A percentile compares a stretch with the other conserved stretches of the same genome.
Conservation (phyloP, 2,113 vertebrate species). For the Rhinoptilus africanus region DNA sequence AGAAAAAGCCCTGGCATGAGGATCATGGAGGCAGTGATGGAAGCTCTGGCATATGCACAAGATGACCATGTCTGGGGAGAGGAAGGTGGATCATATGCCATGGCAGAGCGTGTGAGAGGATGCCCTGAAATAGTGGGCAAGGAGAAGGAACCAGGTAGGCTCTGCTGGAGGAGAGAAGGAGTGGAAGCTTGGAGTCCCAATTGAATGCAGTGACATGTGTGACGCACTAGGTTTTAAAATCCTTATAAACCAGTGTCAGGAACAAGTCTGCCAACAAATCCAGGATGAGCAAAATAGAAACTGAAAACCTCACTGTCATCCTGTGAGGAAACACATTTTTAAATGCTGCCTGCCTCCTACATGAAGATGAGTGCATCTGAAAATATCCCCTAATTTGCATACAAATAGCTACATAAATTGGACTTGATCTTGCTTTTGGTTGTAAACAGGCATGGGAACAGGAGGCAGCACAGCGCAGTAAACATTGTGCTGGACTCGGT, state of each 20-base stretch:
- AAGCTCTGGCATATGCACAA: background rate
- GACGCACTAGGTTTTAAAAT: background rate
- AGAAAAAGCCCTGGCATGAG: background rate
- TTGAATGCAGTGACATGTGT: background rate
- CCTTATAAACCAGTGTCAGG: slow-evolving; percentile 19
- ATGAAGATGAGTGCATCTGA: slow-evolving; percentile 47
- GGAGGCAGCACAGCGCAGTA: background rate
- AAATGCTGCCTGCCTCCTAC: slow-evolving; percentile 57
- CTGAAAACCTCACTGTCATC: background rate
- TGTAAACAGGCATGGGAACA: slow-evolving; percentile 51
- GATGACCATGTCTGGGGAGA: background rate
- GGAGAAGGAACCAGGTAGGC: background rate
- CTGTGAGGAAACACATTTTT: slow-evolving; percentile 29
- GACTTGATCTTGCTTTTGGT: slow-evolving; percentile 54
- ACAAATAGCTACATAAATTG: slow-evolving; percentile 69
- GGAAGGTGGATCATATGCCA: background rate
- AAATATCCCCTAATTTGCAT: slow-evolving; percentile 69
- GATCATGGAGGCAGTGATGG: background rate
- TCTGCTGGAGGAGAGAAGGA: background rate
- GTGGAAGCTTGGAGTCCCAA: background rate
- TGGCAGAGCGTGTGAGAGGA: background rate
- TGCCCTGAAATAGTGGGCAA: background rate
- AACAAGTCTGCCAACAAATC: slow-evolving; percentile 32
- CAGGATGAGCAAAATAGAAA: slow-evolving; percentile 34
- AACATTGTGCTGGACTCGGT: background rate